A percentile compares a stretch with the other conserved stretches of the same genome.
Conservation (phyloP, 2,888 invertebrate genomes). For the Drosophila eohydei region DNA sequence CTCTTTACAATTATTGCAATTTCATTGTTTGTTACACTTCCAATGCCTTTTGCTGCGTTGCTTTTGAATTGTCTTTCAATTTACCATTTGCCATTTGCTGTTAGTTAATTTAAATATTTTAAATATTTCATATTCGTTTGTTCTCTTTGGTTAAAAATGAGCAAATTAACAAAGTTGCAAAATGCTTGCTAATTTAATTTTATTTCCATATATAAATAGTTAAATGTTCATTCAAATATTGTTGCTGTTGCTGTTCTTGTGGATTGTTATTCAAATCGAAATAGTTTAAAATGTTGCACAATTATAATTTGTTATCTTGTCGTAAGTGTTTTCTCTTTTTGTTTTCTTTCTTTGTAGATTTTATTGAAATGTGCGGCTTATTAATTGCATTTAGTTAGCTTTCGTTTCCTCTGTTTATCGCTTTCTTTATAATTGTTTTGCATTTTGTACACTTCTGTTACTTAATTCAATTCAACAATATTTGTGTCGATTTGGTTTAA, state of each 20-base stretch:
- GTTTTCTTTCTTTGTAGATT: conserved; percentile 16
- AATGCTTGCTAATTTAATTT: conserved; percentile 27
- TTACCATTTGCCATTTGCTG: conserved; percentile 5
- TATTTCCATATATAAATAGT: conserved; percentile 32
- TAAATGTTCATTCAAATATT: conserved; percentile 42
- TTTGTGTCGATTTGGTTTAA: conserved; percentile 19
- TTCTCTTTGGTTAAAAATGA: conserved; percentile 36
- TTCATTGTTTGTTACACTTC: conserved; percentile 71
- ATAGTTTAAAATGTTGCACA: conserved; percentile 41
- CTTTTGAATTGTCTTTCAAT: conserved; percentile 18
- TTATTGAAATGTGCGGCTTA: conserved; percentile 43
- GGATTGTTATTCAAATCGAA: conserved; percentile 40
- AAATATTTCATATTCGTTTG: conserved; percentile 10
- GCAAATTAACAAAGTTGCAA: conserved; percentile 51
- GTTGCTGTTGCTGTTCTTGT: conserved; percentile 11
- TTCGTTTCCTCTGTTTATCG: conserved; percentile 4
- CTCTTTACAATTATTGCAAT: conserved; percentile 57
- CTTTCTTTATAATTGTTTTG: conserved; percentile 18
- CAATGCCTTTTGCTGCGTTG: conserved; percentile 70
- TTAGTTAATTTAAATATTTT: conserved; percentile 8
- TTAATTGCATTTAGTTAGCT: conserved; percentile 24
- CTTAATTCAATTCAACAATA: conserved; percentile 50
- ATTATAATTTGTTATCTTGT: conserved; percentile 38
- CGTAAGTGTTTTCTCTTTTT: conserved; percentile 18
- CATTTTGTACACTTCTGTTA: conserved; percentile 46